Percentiles rank a stretch among this genome's conserved stretches.
Evolutionary conservation across 2,113 vertebrate species (phyloP).

Genomic region (Brevimyrus niger): DNA sequence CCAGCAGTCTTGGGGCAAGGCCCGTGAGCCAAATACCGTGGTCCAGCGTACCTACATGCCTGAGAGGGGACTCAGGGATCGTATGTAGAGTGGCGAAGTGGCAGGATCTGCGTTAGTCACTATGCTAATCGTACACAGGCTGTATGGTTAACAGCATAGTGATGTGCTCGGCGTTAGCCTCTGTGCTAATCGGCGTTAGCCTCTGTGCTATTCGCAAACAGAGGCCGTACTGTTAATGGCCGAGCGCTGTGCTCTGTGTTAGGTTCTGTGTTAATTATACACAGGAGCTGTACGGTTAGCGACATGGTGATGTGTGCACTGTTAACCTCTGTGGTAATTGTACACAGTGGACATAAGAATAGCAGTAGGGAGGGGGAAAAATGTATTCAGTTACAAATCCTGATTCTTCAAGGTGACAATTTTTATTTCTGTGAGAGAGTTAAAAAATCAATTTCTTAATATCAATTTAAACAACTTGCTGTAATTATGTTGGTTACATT

Average conservation of each 20-base stretch:
- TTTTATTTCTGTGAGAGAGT: too few species aligned
- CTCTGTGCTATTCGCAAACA: neutral
- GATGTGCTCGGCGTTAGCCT: neutral
- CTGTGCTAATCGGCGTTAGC: neutral
- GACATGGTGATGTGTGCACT: neutral
- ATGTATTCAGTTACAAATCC: neutral
- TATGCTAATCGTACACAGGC: neutral
- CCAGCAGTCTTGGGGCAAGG: neutral
- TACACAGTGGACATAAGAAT: neutral
- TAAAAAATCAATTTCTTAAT: too few species aligned
- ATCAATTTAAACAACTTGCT: too few species aligned
- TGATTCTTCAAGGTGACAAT: too few species aligned
- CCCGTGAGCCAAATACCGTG: neutral
- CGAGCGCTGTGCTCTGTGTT: neutral
- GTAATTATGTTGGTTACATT: too few species aligned
- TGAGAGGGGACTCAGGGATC: neutral
- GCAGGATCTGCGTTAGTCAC: neutral
- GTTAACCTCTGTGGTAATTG: neutral
- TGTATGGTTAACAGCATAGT: neutral
- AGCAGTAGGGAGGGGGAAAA: neutral
- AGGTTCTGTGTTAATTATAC: neutral
- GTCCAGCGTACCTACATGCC: neutral
- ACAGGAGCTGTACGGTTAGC: neutral
- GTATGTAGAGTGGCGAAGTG: neutral
- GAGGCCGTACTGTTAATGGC: neutral